Base-by-base conservation (phyloP, 2,888 invertebrate genomes). In the Tetranychus piercei region DNA sequence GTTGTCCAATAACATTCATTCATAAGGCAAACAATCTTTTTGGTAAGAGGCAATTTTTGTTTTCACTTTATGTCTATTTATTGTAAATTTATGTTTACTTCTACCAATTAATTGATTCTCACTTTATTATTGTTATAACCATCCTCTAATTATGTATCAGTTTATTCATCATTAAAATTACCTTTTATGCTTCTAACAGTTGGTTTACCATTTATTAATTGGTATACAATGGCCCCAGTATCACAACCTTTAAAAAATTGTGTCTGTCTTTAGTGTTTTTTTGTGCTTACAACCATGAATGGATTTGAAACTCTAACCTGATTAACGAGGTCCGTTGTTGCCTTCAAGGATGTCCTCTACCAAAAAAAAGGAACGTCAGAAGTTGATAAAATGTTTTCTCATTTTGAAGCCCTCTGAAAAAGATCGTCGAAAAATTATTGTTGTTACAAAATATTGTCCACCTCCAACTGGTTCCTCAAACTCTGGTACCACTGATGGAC, bases 381-480 rank as follows among this genome's bases (percentile, higher is more conserved):
- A 71, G 44, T 44, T 71, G 71, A 71, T 71, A 23, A 71, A 71
- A 71, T 71, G 71, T 44, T 71, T 71, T 71, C 43, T 71, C 43
- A 44, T 71, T 18, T 44, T 71, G 18, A 44, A 44, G 18, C 44
- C 71, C 22, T 71, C 44, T 15, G 71, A 71, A 71, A 71, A 71
- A 44, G 71, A 71, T n/a, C 11, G 34, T n/a, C 43, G 44, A 15
- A 71, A 71, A 34, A 44, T 71, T n/a, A 11, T n/a, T 18, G 44
- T 44, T 44, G 43, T 44, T 23, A 34, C 44, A 9, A 71, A 71
- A 44, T 71, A 71, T 69, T 69, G n/a, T 69, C 55, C 55, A 55
- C 55, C 55, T 55, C 6, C 69, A 69, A 69, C n/a, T 23, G 22
- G 8, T 22, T 67, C 67, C n/a, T 66, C 15, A 66, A n/a, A 7